Conservation (phyloP, 2,113 vertebrate genomes). For the Paedocypris sp. region DNA sequence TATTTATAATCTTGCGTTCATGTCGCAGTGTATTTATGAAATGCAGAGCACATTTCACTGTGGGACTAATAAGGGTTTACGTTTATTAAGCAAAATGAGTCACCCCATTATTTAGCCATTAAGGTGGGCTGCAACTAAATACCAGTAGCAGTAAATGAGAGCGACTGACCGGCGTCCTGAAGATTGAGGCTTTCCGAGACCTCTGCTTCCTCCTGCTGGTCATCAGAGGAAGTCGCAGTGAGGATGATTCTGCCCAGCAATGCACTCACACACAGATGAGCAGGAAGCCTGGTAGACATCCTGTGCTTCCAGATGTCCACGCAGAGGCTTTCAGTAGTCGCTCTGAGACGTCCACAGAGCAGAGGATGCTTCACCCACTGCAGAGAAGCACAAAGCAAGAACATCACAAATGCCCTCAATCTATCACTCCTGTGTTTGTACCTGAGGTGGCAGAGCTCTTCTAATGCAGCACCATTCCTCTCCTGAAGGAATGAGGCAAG, state of each 20-base stretch:
- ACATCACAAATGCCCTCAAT: background rate
- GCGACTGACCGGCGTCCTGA: conserved; percentile 43
- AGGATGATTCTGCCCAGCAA: conserved; percentile 69
- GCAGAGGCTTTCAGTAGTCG: conserved; percentile 62
- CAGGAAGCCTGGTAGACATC: conserved; percentile 60
- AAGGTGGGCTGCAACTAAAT: background rate
- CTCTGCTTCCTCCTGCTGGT: conserved; percentile 35
- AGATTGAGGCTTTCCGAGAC: conserved; percentile 29
- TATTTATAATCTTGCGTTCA: too few relatives aligned
- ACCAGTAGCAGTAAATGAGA: background rate
- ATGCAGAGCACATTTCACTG: too few relatives aligned
- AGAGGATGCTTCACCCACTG: conserved; percentile 84
- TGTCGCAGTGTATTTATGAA: too few relatives aligned
- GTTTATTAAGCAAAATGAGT: too few relatives aligned
- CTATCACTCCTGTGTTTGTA: conserved; percentile 29
- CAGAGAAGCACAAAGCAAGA: conserved; percentile 13
- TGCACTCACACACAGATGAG: conserved; percentile 74
- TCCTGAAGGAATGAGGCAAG: conserved; percentile 56
- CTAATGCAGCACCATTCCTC: conserved; percentile 73
- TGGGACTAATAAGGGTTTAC: too few relatives aligned
- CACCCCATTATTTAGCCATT: too few relatives aligned
- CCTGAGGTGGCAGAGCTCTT: conserved; percentile 71
- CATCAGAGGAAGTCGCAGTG: conserved; percentile 41
- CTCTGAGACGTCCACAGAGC: conserved; percentile 66
- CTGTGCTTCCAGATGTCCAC: conserved; percentile 57